Percentiles rank a stretch among this genome's conserved stretches.
phyloP scores from a whole-genome alignment of 2,797 vertebrate genomes.

The Syncerus caffer region DNA sequence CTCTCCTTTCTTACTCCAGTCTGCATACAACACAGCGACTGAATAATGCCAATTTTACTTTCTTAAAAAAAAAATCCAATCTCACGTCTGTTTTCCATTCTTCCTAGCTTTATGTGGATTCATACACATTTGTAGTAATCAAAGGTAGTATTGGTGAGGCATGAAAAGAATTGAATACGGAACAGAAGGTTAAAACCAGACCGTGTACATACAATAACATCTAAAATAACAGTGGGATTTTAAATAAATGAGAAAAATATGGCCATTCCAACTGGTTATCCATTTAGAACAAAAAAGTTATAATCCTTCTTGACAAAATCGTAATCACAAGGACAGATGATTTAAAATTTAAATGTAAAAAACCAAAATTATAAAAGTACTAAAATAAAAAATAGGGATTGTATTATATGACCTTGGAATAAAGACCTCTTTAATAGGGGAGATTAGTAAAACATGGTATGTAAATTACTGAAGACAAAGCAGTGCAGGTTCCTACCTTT shows the following conservation, averaged over 20 bases:
- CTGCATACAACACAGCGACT: background rate
- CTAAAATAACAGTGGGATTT: background rate
- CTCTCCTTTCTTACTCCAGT: background rate
- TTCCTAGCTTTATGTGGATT: background rate
- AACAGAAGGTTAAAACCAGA: background rate
- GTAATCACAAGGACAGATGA: background rate
- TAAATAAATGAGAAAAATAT: background rate
- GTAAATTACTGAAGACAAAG: background rate
- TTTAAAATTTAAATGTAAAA: constrained; percentile 1
- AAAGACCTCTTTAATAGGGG: background rate
- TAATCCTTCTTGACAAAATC: background rate
- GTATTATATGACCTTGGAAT: background rate
- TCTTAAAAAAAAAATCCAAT: background rate
- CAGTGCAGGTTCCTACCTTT: background rate
- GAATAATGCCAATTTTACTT: background rate
- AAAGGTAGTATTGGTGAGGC: background rate
- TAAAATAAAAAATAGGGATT: background rate
- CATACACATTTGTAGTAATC: background rate
- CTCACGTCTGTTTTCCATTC: background rate
- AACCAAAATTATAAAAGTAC: background rate
- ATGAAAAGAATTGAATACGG: background rate
- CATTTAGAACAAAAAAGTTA: background rate
- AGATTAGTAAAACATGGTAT: background rate
- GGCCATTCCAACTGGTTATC: background rate
- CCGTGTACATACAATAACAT: background rate